Evolutionary conservation across 1,140 invertebrate species (phyloP), one percentile per base, ranked within the genome.

Genomic region (Penaeus indicus): DNA sequence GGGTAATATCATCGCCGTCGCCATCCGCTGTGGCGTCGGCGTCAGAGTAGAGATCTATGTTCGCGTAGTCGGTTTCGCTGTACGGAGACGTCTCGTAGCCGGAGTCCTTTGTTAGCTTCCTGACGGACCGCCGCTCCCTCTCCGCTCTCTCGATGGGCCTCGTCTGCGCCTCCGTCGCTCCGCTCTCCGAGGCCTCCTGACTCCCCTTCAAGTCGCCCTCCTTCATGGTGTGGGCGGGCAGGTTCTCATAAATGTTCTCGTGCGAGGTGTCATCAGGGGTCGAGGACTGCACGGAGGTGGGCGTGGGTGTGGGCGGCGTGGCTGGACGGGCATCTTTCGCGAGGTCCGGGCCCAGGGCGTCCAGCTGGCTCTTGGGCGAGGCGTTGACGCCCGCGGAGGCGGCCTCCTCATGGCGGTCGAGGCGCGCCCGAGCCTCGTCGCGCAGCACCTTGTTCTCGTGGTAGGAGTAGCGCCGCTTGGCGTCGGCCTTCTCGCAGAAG

Each of bases 81-180:
- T 92, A 91, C 25, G 86, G 91, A 16, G 90, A 90, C 18, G 92
- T 92, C 84, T 93, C 92, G 87, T 92, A 92, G 7, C 92, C 92
- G n/a, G 92, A 92, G 90, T 93, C 92, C 75, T 93, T 92, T 2
- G 92, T 92, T 18, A 92, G 78, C 80, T 92, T 92, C 54, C 92
- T 83, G 0, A 91, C 88, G 18, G 92, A 92, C 42, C 92, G 90
- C 27, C 92, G 87, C 47, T 92, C 92, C 32, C 90, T 84, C 25
- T 91, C 90, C 38, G 89, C 91, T 25, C 90, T 90, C 22, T 90
- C 90, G 27, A 91, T 80, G 10, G 86, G 80, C 63, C 81, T 80
- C 54, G 81, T 38, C 27, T 86, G 72, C 21, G 38, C 78, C 67
- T 82, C 89, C 11, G 64, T 64, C 32, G 8, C 32, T 25, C 22